A percentile compares a stretch with the other conserved stretches of the same genome.
Evolutionary conservation across 2,113 vertebrate species (phyloP).

Genomic region (Lethenteron reissneri): DNA sequence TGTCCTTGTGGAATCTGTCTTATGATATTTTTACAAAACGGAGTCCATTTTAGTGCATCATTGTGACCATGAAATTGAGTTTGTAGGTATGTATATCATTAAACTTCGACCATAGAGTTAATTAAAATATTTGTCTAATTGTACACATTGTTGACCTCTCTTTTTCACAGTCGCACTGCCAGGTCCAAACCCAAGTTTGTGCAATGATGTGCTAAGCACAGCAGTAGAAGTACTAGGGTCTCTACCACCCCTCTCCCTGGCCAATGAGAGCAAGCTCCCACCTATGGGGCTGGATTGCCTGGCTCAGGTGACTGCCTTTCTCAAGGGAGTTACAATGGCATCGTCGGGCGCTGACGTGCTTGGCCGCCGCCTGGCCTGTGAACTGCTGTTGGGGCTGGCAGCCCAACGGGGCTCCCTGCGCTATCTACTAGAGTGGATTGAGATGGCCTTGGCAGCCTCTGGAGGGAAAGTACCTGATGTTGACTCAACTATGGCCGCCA

Average conservation of each 20-base stretch:
- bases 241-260: constrained; percentile 60
- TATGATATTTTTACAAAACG: too few relatives aligned
- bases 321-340: constrained; percentile 84
- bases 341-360: constrained; percentile 77
- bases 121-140: too few relatives aligned
- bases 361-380: constrained; percentile 65
- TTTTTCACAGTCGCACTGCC: constrained; percentile 11
- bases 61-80: too few relatives aligned
- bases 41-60: too few relatives aligned
- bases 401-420: constrained; percentile 71
- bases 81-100: too few relatives aligned
- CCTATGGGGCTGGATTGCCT: constrained; percentile 92
- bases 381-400: constrained; percentile 68
- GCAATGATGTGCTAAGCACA: constrained; percentile 74
- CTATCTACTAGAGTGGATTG: constrained; percentile 68
- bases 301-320: constrained; percentile 72
- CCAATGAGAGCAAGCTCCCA: constrained; percentile 88
- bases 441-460: constrained; percentile 76
- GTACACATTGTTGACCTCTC: too few relatives aligned
- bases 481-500: background rate
- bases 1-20: too few relatives aligned
- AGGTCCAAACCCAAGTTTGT: constrained; percentile 44
- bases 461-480: constrained; percentile 20
- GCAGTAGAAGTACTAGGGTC: constrained; percentile 81
- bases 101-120: too few relatives aligned